These are phyloP conservation scores for Caranx ignobilis DNA, from an alignment of 2,113 vertebrate genomes.

Conservation along the genomic window DNA sequence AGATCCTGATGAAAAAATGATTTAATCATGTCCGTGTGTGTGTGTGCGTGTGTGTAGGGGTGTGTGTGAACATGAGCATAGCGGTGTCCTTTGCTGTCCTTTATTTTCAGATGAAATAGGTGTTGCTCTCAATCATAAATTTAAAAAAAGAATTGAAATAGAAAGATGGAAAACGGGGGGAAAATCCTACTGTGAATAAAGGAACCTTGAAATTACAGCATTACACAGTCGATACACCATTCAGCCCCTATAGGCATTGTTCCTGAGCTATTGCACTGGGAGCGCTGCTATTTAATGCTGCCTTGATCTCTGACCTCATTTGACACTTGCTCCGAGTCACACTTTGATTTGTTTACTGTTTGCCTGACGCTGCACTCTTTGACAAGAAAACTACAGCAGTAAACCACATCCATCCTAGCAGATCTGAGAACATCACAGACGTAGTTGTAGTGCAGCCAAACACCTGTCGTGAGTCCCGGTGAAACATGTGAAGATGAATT, in stretches of 20 bases:
- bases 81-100: slow-evolving; percentile 33
- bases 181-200: slow-evolving; percentile 32
- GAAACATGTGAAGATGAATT: slow-evolving; percentile 2
- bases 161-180: slow-evolving; percentile 14
- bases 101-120: slow-evolving; percentile 57
- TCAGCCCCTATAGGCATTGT: slow-evolving; percentile 17
- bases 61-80: background rate
- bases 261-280: slow-evolving; percentile 3
- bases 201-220: slow-evolving; percentile 50
- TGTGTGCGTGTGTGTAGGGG: background rate
- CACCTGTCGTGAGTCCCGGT: background rate
- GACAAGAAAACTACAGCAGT: background rate
- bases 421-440: slow-evolving; percentile 14
- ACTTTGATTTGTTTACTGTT: slow-evolving; percentile 48
- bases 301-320: slow-evolving; percentile 52
- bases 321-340: slow-evolving; percentile 4
- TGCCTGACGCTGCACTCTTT: slow-evolving; percentile 1
- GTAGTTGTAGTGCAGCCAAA: background rate
- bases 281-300: slow-evolving; percentile 7
- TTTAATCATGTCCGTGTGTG: slow-evolving; percentile 39
- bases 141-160: slow-evolving; percentile 32
- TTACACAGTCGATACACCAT: slow-evolving; percentile 11
- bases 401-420: slow-evolving; percentile 1
- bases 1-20: slow-evolving; percentile 45
- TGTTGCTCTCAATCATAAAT: slow-evolving; percentile 43